Conservation (phyloP, 2,797 vertebrate species). For the Merluccius polli region DNA sequence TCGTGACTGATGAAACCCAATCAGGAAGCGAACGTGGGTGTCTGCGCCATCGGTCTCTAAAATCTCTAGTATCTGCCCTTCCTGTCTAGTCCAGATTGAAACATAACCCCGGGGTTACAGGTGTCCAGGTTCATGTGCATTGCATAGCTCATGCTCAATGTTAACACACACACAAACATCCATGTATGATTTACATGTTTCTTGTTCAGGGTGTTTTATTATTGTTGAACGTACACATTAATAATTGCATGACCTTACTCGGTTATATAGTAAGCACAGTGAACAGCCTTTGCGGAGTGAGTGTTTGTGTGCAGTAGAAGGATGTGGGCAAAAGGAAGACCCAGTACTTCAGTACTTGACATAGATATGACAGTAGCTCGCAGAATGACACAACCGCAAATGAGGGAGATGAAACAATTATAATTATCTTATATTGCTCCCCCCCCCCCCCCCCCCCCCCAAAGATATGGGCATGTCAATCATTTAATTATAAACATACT, state of each 20-base stretch:
- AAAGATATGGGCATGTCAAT: not conserved
- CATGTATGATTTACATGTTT: not conserved
- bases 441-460: too few species aligned
- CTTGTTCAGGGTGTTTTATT: not conserved
- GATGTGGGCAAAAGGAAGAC: not conserved
- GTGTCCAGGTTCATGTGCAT: not conserved
- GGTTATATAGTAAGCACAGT: not conserved
- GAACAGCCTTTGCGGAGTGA: not conserved
- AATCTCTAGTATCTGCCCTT: too few species aligned
- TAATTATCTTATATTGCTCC: too few species aligned
- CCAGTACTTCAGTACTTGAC: not conserved
- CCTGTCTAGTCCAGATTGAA: too few species aligned
- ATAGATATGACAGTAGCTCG: not conserved
- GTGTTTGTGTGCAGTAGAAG: not conserved
- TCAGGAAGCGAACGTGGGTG: too few species aligned
- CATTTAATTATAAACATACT: slow-evolving; percentile 19
- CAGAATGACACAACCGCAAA: not conserved
- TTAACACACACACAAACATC: not conserved
- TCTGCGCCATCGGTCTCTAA: too few species aligned
- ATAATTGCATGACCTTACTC: not conserved
- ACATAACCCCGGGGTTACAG: too few species aligned
- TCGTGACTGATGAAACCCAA: too few species aligned
- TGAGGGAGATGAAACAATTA: not conserved
- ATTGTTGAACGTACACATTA: not conserved
- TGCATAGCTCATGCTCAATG: not conserved